Percentiles rank a stretch among this genome's conserved stretches.
phyloP scores from a whole-genome alignment of 2,113 vertebrate genomes.

The Nipponia nippon region DNA sequence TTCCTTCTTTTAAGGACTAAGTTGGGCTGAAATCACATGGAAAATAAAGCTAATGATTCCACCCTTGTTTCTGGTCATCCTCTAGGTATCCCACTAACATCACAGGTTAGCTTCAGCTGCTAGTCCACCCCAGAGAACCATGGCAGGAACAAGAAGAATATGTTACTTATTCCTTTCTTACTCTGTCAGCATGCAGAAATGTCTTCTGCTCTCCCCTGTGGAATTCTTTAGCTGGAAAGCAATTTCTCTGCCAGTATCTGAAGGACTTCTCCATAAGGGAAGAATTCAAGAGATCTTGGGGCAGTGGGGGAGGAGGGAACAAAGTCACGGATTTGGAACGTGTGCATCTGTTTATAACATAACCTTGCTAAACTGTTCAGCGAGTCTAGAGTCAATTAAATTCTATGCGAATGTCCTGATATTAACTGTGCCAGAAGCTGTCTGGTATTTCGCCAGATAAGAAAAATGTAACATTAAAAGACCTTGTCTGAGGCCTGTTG shows the following conservation, averaged over 20 bases:
- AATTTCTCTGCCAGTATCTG: neutral
- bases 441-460: slow-evolving; percentile 57
- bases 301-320: neutral
- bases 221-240: slow-evolving; percentile 5
- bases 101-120: neutral
- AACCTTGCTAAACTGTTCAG: slow-evolving; percentile 56
- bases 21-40: neutral
- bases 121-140: neutral
- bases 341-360: slow-evolving; percentile 52
- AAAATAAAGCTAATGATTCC: neutral
- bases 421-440: slow-evolving; percentile 54
- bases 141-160: neutral
- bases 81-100: neutral
- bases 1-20: neutral
- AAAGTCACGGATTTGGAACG: slow-evolving; percentile 40
- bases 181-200: neutral
- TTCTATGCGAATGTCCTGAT: slow-evolving; percentile 43
- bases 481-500: slow-evolving; percentile 45
- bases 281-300: slow-evolving; percentile 9
- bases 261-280: slow-evolving; percentile 28
- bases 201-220: neutral
- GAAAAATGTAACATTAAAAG: slow-evolving; percentile 46
- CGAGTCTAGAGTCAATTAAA: slow-evolving; percentile 52
- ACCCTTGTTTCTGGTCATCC: neutral
- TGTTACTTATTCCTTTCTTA: neutral